A percentile compares a stretch with the other conserved stretches of the same genome.
These are phyloP conservation scores for Cathartes aura DNA, from an alignment of 2,113 vertebrate genomes.

Conservation along the genomic window DNA sequence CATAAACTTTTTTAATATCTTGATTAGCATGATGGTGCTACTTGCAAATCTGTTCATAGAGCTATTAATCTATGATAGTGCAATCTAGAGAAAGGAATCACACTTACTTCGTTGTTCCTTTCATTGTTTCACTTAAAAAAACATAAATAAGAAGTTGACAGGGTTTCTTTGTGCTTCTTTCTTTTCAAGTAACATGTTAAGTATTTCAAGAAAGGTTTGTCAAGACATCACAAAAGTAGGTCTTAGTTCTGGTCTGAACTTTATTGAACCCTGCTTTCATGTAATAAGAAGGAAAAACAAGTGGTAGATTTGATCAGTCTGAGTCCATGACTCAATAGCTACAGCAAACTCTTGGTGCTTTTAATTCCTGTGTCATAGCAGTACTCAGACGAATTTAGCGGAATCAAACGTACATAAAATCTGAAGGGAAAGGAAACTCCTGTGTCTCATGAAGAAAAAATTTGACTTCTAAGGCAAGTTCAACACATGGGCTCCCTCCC, in stretches of 20 bases:
- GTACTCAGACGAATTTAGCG: not conserved
- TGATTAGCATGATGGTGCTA: conserved; percentile 65
- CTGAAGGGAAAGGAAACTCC: not conserved
- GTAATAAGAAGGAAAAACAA: not conserved
- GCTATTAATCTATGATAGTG: conserved; percentile 66
- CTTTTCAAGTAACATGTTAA: not conserved
- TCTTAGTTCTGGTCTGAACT: not conserved
- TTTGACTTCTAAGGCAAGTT: not conserved
- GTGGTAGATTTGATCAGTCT: not conserved
- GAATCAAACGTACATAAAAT: not conserved
- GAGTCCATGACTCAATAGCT: not conserved
- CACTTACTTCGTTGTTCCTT: conserved; percentile 30
- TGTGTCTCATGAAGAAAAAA: not conserved
- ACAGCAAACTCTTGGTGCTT: not conserved
- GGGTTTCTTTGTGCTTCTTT: conserved; percentile 13
- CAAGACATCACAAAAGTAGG: not conserved
- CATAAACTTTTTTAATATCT: conserved; percentile 70
- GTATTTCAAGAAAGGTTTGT: conserved; percentile 7
- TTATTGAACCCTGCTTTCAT: not conserved
- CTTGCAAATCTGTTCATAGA: conserved; percentile 66
- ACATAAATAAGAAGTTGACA: not conserved
- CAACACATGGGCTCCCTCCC: not conserved
- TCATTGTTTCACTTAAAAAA: conserved; percentile 25
- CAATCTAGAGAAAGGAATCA: conserved; percentile 55
- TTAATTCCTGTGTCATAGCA: not conserved